A percentile compares a stretch with the other conserved stretches of the same genome.
Evolutionary conservation across 2,797 vertebrate genomes (phyloP).

Genomic region (Denticeps clupeoides): DNA sequence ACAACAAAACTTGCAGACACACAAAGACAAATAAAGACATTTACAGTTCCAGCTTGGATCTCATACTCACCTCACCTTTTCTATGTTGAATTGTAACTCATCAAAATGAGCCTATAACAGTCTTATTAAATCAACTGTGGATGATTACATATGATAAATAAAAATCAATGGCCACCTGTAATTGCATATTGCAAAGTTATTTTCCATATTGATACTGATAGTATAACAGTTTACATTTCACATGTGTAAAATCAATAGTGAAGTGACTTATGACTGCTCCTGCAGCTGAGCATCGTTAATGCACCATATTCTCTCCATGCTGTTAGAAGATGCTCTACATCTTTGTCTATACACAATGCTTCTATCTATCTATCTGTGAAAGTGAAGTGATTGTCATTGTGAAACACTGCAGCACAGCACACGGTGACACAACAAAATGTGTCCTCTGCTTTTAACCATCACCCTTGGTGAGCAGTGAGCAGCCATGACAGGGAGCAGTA

Average conservation of each 20-base stretch:
- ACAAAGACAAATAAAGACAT: no score
- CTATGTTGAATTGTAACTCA: slow-evolving; percentile 69
- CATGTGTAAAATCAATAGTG: slow-evolving; percentile 81
- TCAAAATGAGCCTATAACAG: slow-evolving; percentile 79
- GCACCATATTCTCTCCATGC: slow-evolving; percentile 30
- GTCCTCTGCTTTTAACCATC: no score
- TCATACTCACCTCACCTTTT: no score
- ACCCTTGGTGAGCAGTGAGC: no score
- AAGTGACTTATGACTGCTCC: slow-evolving; percentile 66
- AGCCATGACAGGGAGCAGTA: no score
- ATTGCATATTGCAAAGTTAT: slow-evolving; percentile 93
- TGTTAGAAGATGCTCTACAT: slow-evolving; percentile 60
- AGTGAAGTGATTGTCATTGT: no score
- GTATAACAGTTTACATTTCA: slow-evolving; percentile 88
- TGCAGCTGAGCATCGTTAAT: slow-evolving; percentile 66
- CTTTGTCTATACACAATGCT: slow-evolving; percentile 51
- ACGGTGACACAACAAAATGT: no score
- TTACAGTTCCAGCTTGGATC: no score
- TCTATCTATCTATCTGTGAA: slow-evolving; percentile 24
- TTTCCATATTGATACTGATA: slow-evolving; percentile 86
- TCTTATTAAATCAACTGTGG: slow-evolving; percentile 86
- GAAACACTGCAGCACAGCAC: no score
- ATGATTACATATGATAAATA: slow-evolving; percentile 66
- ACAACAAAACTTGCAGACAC: no score
- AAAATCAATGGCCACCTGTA: slow-evolving; percentile 85